Percentiles rank a stretch among this genome's conserved stretches.
Evolutionary conservation across 2,797 vertebrate genomes (phyloP).

Genomic region (Brachyalestes nurse): DNA sequence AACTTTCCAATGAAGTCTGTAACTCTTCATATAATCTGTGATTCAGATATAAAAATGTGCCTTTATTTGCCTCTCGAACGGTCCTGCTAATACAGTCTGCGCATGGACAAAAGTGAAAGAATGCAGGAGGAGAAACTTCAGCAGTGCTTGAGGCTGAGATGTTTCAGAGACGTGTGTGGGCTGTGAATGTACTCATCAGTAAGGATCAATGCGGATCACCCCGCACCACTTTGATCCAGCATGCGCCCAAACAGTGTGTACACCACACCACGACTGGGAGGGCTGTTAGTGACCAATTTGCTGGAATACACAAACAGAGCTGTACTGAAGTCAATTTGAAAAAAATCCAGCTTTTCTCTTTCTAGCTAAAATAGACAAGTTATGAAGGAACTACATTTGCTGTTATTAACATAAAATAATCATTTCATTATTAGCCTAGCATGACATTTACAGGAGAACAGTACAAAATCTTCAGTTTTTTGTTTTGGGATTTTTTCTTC

Average conservation of each 20-base stretch:
- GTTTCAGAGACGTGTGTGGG: slow-evolving; percentile 54
- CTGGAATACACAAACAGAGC: slow-evolving; percentile 33
- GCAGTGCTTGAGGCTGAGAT: slow-evolving; percentile 20
- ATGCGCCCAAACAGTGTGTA: slow-evolving; percentile 48
- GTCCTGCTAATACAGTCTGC: neutral
- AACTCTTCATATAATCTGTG: neutral
- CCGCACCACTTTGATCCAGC: slow-evolving; percentile 59
- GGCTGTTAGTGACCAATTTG: slow-evolving; percentile 53
- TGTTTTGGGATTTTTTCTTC: too few species aligned
- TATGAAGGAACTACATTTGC: neutral
- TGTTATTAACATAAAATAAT: neutral
- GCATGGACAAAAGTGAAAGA: slow-evolving; percentile 33
- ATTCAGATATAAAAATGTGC: neutral
- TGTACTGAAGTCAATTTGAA: slow-evolving; percentile 40
- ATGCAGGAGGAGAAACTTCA: slow-evolving; percentile 12
- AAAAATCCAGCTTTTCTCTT: neutral
- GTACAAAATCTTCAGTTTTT: too few species aligned
- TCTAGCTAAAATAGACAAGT: neutral
- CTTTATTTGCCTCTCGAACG: neutral
- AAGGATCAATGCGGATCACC: slow-evolving; percentile 58
- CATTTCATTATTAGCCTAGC: too few species aligned
- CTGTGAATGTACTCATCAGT: slow-evolving; percentile 60
- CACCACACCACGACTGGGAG: slow-evolving; percentile 47
- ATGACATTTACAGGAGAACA: too few species aligned
- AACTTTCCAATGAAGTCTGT: neutral